Base-by-base conservation (phyloP, 2,888 invertebrate genomes). In the Dorcus parallelipipedus region DNA sequence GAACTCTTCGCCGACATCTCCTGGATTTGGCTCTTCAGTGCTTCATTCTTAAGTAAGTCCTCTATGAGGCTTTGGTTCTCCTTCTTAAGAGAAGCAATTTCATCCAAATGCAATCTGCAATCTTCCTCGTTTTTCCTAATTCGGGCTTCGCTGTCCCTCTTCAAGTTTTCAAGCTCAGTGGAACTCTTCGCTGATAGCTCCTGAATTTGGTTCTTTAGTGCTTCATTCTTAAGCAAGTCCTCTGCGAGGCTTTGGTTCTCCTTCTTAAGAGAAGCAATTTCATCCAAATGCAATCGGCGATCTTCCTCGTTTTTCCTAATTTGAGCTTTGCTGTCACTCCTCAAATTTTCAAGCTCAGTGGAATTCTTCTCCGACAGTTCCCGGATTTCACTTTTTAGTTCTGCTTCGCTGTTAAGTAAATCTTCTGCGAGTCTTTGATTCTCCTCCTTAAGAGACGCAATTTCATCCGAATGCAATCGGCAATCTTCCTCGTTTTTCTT, bases 251-350 rank as follows among this genome's bases (percentile, higher is more conserved):
- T 47, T 9, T 38, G 23, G 38, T 48, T 58, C 9, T 53, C 20
- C 4, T 38, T 39, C 40, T 58, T 55, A 20, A 49, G 45, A 26
- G 61, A 48, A 8, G 57, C 58, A 54, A 63, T 64, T 20, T 60
- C 50, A 2, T 48, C 45, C 5, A 33, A 33, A 5, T 33, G 26
- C 26, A 33, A 33, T 40, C 23, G 9, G 40, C 38, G 2, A 50
- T 26, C 41, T 49, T 41, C 26, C 39, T 39, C 9, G 33, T 45
- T 49, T 20, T 20, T 20, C 20, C 20, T 47, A 39, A 9, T 52
- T 57, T 23, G 39, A 9, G 40, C 7, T 47, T 3, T 14, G 9
- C 38, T 52, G 9, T 10, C 26, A 3, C 38, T 54, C 26, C 2
- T 49, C 14, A 38, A 33, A 42, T 9, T 41, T 54, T 33, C 26